Percentiles rank a stretch among this genome's conserved stretches.
Conservation (phyloP, 2,888 invertebrate genomes). For the Hyalella azteca region DNA sequence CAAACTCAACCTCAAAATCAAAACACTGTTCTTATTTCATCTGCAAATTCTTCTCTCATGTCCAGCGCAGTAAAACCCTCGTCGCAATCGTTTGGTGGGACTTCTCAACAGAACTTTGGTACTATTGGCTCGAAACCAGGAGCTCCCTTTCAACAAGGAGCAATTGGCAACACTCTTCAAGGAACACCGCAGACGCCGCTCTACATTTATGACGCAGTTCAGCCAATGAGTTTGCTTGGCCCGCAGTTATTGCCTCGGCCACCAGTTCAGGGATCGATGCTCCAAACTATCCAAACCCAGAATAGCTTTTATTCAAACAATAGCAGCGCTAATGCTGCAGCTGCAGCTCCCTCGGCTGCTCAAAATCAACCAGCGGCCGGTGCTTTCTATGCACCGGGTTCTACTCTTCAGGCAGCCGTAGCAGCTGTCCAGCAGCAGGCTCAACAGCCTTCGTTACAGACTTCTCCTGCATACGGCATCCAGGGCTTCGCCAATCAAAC, state of each 20-base stretch:
- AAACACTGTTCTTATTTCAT: conserved; percentile 57
- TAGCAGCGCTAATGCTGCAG: conserved; percentile 52
- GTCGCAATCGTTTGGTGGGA: conserved; percentile 56
- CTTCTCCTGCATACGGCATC: conserved; percentile 53
- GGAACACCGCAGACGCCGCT: conserved; percentile 55
- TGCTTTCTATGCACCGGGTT: conserved; percentile 53
- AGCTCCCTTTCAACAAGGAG: conserved; percentile 58
- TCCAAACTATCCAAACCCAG: conserved; percentile 56
- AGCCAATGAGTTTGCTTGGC: conserved; percentile 56
- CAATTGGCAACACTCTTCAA: conserved; percentile 55
- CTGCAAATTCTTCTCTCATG: conserved; percentile 56
- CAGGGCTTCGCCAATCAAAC: conserved; percentile 57
- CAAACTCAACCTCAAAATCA: conserved; percentile 58
- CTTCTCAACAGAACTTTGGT: conserved; percentile 57
- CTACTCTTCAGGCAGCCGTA: conserved; percentile 50
- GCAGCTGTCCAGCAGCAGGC: conserved; percentile 58
- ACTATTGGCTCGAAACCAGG: conserved; percentile 58
- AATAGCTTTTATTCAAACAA: conserved; percentile 57
- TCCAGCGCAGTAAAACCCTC: conserved; percentile 58
- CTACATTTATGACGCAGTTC: conserved; percentile 57
- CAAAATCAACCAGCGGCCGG: conserved; percentile 44
- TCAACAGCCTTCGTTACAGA: conserved; percentile 54
- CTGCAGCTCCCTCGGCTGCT: conserved; percentile 47
- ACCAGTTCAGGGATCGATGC: conserved; percentile 56
- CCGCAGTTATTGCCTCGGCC: conserved; percentile 57